Evolutionary conservation across 53 echinoderm and acorn worm genomes (phyloP).

Genomic region (Luidia sarsii): DNA sequence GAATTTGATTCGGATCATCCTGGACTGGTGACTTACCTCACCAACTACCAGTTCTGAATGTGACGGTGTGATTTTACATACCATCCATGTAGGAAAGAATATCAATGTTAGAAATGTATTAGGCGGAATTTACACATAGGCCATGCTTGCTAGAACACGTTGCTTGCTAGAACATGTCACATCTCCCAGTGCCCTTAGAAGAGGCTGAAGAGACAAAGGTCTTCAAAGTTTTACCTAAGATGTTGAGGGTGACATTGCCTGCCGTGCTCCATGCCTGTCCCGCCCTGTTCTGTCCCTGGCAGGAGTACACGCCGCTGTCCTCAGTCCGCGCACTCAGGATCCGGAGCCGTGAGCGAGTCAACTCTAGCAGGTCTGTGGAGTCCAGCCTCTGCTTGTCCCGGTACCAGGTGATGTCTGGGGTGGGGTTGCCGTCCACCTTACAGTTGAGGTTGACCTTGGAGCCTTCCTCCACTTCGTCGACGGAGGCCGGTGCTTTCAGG

Average conservation of each 20-base stretch:
- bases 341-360: conserved; percentile 42
- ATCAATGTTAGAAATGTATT: too few relatives aligned
- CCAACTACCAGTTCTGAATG: too few relatives aligned
- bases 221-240: conserved; percentile 46
- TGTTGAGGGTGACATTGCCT: conserved; percentile 65
- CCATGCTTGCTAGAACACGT: too few relatives aligned
- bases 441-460: conserved; percentile 62
- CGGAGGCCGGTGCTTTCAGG: conserved; percentile 51
- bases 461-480: conserved; percentile 59
- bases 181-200: too few relatives aligned
- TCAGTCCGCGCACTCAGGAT: conserved; percentile 35
- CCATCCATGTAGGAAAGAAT: too few relatives aligned
- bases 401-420: conserved; percentile 64
- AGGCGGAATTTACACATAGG: too few relatives aligned
- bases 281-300: conserved; percentile 67
- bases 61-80: too few relatives aligned
- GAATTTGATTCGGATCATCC: too few relatives aligned
- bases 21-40: too few relatives aligned
- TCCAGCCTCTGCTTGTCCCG: conserved; percentile 43
- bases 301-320: conserved; percentile 77
- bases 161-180: neutral
- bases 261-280: conserved; percentile 52
- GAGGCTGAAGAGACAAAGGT: neutral
- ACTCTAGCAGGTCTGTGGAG: conserved; percentile 32
- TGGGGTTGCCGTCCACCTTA: conserved; percentile 71